Base-by-base conservation (phyloP, 2,797 vertebrate genomes). In the Hippopotamyrus pictus region DNA sequence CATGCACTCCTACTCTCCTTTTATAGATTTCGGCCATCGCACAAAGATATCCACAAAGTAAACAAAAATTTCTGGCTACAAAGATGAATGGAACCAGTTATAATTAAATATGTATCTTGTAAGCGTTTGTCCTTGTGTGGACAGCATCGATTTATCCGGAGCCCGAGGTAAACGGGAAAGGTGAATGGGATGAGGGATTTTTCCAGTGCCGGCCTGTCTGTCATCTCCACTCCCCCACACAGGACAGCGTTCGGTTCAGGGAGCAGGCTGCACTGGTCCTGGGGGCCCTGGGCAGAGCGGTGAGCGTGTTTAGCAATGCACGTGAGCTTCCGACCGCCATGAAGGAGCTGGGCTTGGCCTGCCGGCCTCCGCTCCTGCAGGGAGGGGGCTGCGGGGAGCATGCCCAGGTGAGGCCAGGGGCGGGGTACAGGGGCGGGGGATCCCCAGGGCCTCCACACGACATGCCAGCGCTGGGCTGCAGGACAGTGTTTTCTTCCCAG, bases 181-280 rank as follows among this genome's bases (percentile, higher is more conserved):
- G 57, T 17, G 59, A 88, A 53, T 8, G 33, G 37, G 50, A 11
- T 88, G 33, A 79, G 50, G 54, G 48, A 65, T 59, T 25, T 33
- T 53, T 41, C 85, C 25, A 37, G 11, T 41, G 29, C 33, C 2
- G n/a, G 41, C 46, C 82, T 48, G 44, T 50, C 22, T 25, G 22
- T 48, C 46, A 85, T 50, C 17, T 50, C 19, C 22, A 22, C n/a
- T 41, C 9, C 25, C 87, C 11, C 65, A 3, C 19, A 44, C 91
- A 99, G 98, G 97, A 98, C 89, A 99, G 98, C 92, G 91, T 89
- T 90, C 93, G 94, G 33, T 99, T 98, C 92, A 95, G 89, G 90
- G 95, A 96, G 86, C 96, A 96, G 92, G 94, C 97, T 19, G 82
- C 90, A 29, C 89, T 54, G 50, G 97, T 99, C 90, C 90, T 97